phyloP scores from a whole-genome alignment of 1,140 invertebrate genomes.

The Zaprionus tsacasi region DNA sequence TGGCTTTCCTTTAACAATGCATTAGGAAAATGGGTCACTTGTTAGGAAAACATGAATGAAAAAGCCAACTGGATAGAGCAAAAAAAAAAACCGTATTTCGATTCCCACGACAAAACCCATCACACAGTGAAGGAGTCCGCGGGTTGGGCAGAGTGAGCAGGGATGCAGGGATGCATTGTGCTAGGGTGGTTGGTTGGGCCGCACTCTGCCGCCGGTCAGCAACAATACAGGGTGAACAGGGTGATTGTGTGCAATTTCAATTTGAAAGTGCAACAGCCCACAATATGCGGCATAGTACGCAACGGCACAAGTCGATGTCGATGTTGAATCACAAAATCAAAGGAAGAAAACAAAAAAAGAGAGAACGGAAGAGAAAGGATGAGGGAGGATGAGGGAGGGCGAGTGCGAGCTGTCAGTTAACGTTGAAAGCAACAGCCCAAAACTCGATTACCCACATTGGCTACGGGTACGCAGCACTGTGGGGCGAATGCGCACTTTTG shows the following conservation, averaged over 20 bases:
- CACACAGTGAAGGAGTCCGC: background rate
- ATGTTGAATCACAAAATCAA: conserved; percentile 33
- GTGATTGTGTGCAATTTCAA: conserved; percentile 22
- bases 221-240: background rate
- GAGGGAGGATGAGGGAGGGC: background rate
- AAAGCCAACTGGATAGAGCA: conserved; percentile 16
- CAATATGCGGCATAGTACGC: conserved; percentile 13
- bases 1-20: conserved; percentile 15
- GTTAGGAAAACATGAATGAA: conserved; percentile 12
- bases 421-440: conserved; percentile 67
- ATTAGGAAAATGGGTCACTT: conserved; percentile 40
- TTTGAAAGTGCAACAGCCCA: conserved; percentile 35
- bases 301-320: conserved; percentile 13
- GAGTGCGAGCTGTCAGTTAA: conserved; percentile 51
- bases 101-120: conserved; percentile 31
- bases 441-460: conserved; percentile 73
- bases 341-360: conserved; percentile 9
- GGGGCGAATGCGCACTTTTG: no score
- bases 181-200: background rate
- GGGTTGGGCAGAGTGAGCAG: no score
- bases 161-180: background rate
- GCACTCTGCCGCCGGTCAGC: background rate
- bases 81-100: conserved; percentile 16
- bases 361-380: conserved; percentile 1
- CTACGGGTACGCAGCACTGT: conserved; percentile 5